phyloP scores from a whole-genome alignment of 2,797 vertebrate genomes.

The Galagoides demidoff region DNA sequence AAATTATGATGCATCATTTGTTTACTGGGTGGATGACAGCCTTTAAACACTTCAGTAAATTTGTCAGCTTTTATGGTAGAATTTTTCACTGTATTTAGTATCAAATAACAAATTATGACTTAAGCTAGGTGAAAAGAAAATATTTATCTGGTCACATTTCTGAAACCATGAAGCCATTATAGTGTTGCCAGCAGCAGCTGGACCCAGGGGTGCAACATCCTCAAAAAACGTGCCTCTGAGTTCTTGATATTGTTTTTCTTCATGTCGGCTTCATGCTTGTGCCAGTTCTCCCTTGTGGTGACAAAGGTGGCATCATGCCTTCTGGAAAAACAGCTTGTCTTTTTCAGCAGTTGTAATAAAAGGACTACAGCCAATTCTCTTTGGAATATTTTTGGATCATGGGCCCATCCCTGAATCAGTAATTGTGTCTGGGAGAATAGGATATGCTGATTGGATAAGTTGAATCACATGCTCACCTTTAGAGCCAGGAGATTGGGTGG shows the following conservation, averaged over 20 bases:
- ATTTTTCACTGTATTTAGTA: not conserved
- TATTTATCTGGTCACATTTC: not conserved
- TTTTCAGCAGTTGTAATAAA: not conserved
- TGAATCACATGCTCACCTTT: not conserved
- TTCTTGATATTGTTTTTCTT: slow-evolving; percentile 23
- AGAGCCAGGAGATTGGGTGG: not conserved
- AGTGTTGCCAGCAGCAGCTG: slow-evolving; percentile 66
- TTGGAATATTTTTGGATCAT: not conserved
- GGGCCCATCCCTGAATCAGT: not conserved
- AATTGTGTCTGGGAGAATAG: not conserved
- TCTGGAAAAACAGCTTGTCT: not conserved
- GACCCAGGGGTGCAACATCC: slow-evolving; percentile 68
- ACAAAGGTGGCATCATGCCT: not conserved
- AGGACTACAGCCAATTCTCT: not conserved
- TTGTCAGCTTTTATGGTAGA: not conserved
- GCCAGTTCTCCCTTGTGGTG: not conserved
- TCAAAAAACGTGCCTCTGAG: not conserved
- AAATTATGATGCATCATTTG: not conserved
- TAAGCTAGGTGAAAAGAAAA: not conserved
- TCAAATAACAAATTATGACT: not conserved
- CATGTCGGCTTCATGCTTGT: not conserved
- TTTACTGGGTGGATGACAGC: not conserved
- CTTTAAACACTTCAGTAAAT: not conserved
- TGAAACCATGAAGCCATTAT: not conserved
- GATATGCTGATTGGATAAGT: not conserved